phyloP scores from a whole-genome alignment of 2,888 invertebrate genomes.

The Campoplex nolae region DNA sequence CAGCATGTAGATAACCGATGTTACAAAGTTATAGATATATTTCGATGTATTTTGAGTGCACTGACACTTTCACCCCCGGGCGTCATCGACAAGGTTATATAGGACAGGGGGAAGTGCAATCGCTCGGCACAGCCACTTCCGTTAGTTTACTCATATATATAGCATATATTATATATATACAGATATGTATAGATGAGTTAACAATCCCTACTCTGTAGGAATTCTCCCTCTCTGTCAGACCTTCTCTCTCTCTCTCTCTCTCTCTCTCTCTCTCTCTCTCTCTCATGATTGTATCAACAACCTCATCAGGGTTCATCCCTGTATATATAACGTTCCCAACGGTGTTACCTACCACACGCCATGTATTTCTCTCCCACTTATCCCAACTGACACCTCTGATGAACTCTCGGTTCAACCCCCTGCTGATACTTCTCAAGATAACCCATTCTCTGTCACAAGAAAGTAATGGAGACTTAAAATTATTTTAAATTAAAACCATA shows the following conservation, averaged over 20 bases:
- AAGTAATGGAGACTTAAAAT: background rate
- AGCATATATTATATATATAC: background rate
- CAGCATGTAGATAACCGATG: slow-evolving; percentile 51
- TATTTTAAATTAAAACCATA: background rate
- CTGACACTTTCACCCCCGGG: slow-evolving; percentile 59
- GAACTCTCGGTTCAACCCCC: slow-evolving; percentile 22
- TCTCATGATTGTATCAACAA: slow-evolving; percentile 82
- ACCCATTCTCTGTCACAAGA: background rate
- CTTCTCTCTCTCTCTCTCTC: background rate
- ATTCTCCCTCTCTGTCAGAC: background rate
- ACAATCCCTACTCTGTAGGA: slow-evolving; percentile 40
- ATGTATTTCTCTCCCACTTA: slow-evolving; percentile 62
- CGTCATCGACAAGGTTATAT: slow-evolving; percentile 46
- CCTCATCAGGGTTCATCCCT: slow-evolving; percentile 82
- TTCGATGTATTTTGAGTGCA: slow-evolving; percentile 49
- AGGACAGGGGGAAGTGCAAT: slow-evolving; percentile 32
- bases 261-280: background rate
- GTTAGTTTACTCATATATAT: slow-evolving; percentile 3
- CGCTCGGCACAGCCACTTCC: slow-evolving; percentile 61
- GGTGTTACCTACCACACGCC: slow-evolving; percentile 28
- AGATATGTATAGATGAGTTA: slow-evolving; percentile 34
- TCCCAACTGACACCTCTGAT: slow-evolving; percentile 31
- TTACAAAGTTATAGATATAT: slow-evolving; percentile 34
- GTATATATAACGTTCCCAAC: slow-evolving; percentile 55
- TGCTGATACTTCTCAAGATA: background rate